Base-by-base conservation (phyloP, 1,140 invertebrate genomes). In the Harpegnathos saltator region DNA sequence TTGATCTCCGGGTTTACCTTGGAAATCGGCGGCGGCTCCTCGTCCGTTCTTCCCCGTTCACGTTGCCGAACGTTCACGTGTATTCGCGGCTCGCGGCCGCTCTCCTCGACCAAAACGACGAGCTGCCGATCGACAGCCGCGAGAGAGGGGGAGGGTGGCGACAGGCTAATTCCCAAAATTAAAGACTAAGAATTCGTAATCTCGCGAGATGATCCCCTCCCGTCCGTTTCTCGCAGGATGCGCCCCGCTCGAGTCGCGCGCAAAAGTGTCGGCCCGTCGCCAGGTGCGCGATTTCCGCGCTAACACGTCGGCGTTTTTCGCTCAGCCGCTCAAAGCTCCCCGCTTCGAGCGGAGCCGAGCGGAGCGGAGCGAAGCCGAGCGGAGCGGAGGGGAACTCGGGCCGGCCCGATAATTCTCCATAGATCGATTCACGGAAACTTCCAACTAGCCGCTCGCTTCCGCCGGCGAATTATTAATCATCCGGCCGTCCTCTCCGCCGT, bases 381-480 rank as follows among this genome's bases (percentile, higher is more conserved):
- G 11, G 38, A 44, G 7, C 38, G 38, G 38, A 44, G 29, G 1
- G 29, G 29, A 33, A 5, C n/a, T n/a, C 33, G 38, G 3, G 0
- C 71, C 24, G 19, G 61, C 58, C 72, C 75, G 66, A 71, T 81
- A 84, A 88, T 87, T 84, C 29, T 58, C 44, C 24, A 52, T 48
- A 59, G 82, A 88, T 88, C 74, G 68, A 86, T 84, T 9, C n/a
- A n/a, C 22, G 66, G 82, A 62, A 84, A 87, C 52, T 88, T 80
- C 19, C 33, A 83, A 72, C 66, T 69, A 82, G 69, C 44, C 73
- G 56, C 15, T 56, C 73, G 56, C 15, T 56, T 19, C 29, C 29
- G 38, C 71, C 48, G 24, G 29, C 19, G 85, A 81, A 88, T 88
- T 88, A 88, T 88, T 88, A 88, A 87, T 87, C 75, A 75, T 65